A percentile compares a stretch with the other conserved stretches of the same genome.
Evolutionary conservation across 2,888 invertebrate species (phyloP).

Genomic region (Polietes domitor): DNA sequence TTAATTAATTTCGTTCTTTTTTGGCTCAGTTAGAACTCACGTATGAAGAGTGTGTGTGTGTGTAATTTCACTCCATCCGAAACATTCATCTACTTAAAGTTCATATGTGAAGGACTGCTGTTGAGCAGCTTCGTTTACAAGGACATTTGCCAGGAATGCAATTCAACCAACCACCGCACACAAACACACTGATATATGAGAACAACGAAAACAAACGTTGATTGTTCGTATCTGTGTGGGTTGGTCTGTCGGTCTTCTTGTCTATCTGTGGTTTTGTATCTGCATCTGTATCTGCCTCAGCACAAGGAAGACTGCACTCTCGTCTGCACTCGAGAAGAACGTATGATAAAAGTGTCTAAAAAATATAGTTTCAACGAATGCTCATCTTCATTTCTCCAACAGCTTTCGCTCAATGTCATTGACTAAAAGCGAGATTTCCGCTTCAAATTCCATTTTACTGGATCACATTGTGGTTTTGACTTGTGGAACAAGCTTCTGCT

Average conservation of each 20-base stretch:
- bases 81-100: conserved; percentile 44
- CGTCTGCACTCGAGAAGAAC: background rate
- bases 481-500: conserved; percentile 31
- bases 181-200: conserved; percentile 23
- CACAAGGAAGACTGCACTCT: background rate
- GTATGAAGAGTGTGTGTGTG: background rate
- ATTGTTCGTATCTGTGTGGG: background rate
- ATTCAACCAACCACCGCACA: conserved; percentile 20
- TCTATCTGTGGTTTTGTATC: no score
- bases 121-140: conserved; percentile 34
- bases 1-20: background rate
- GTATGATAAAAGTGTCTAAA: conserved; percentile 18
- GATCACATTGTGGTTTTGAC: conserved; percentile 44
- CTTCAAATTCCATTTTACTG: conserved; percentile 43
- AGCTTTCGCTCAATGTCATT: conserved; percentile 37
- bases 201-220: background rate
- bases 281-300: no score
- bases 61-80: background rate
- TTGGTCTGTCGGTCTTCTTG: background rate
- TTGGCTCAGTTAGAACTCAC: background rate
- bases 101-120: conserved; percentile 56
- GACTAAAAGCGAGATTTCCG: conserved; percentile 45
- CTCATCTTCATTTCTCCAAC: conserved; percentile 26
- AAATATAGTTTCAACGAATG: conserved; percentile 5
- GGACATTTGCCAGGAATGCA: conserved; percentile 45